Evolutionary conservation across 2,797 vertebrate genomes (phyloP).

Genomic region (Cheirogaleus major): DNA sequence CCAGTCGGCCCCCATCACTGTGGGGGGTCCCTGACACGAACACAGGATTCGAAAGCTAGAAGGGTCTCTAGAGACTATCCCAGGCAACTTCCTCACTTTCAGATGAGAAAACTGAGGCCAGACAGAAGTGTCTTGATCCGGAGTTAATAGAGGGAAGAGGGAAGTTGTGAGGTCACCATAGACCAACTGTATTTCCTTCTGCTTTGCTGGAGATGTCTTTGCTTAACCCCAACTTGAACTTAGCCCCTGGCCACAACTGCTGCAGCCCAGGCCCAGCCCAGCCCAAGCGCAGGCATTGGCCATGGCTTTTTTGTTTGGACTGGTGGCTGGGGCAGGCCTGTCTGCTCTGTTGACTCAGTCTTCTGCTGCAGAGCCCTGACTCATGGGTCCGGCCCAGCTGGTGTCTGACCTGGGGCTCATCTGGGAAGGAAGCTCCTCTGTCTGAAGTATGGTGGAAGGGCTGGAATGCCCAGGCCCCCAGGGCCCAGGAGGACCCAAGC

Average conservation of each 20-base stretch:
- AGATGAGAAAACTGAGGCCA: neutral
- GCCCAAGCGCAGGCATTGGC: fast-evolving
- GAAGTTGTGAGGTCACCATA: neutral
- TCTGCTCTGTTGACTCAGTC: neutral
- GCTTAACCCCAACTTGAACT: neutral
- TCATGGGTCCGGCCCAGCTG: neutral
- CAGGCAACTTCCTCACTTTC: neutral
- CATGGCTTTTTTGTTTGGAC: neutral
- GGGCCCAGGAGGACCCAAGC: neutral
- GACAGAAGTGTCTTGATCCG: neutral
- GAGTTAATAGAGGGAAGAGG: neutral
- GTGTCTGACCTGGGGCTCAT: neutral
- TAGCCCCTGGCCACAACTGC: neutral
- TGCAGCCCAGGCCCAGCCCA: neutral
- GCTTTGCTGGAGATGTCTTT: neutral
- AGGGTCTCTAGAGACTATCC: neutral
- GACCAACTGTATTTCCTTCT: neutral
- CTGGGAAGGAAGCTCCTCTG: neutral
- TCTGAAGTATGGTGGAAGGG: neutral
- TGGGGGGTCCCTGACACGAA: no score
- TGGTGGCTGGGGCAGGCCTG: neutral
- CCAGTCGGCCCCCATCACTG: no score
- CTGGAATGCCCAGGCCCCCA: neutral
- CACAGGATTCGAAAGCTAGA: neutral
- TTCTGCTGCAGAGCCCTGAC: neutral